Base-by-base conservation (phyloP, 2,797 vertebrate species). In the Neosalanx taihuensis region DNA sequence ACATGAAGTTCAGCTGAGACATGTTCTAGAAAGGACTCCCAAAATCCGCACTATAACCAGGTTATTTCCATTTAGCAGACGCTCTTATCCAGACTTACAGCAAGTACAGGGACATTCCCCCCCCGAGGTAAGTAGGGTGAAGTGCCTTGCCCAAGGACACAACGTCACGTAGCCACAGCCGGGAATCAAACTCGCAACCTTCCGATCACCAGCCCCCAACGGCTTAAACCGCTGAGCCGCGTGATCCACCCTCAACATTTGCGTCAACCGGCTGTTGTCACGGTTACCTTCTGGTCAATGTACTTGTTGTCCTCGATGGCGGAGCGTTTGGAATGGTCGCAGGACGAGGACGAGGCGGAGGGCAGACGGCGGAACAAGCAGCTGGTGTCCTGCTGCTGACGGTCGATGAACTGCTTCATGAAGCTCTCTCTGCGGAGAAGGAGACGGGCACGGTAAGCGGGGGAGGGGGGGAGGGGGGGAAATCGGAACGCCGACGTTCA, bases 321-420 rank as follows among this genome's bases (percentile, higher is more conserved):
- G 3, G 97, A 96, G 74, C 94, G 92, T 88, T 98, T 99, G 78
- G 97, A 93, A 83, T 98, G 96, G 89, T 99, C 98, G 18, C 97
- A 98, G 0, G 97, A 98, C 2, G 97, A 98, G 23, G 98, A 98
- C 0, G 97, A 97, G 0, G 96, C 93, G 0, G 98, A 97, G 4
- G 98, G 98, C 68, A 99, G 96, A 72, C 97, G 95, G 74, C 97
- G 90, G 75, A 99, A 94, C 85, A 99, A 92, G 88, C 96, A 98
- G 87, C 95, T 95, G 72, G 94, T 95, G 75, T 98, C 97, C 89
- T 99, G 98, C 71, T 99, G 98, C 88, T 99, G 98, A 4, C 98
- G 96, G 84, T 99, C 98, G 60, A 99, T 99, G 81, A 99, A 99
- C 89, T 99, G 98, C 91, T 99, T 99, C 97, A 99, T 99, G 74